Evolutionary conservation across 2,888 invertebrate genomes (phyloP).

Genomic region (Azorinus chamasolen): DNA sequence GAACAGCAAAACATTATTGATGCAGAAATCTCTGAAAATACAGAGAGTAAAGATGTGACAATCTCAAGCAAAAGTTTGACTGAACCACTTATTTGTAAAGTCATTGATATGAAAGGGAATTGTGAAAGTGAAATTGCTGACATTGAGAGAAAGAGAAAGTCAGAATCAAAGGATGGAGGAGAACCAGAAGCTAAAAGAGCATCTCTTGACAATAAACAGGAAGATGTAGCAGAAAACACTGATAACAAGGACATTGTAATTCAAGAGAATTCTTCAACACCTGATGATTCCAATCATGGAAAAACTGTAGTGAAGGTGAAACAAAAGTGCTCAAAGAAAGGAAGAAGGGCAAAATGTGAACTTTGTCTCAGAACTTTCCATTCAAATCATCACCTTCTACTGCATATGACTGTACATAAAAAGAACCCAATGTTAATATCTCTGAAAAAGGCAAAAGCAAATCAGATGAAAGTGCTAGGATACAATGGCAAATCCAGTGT

Average conservation of each 20-base stretch:
- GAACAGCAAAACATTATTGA: neutral
- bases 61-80: too few species aligned
- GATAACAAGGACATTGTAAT: neutral
- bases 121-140: too few species aligned
- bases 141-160: too few species aligned
- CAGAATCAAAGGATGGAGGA: neutral
- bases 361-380: constrained; percentile 53
- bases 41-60: too few species aligned
- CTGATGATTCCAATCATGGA: neutral
- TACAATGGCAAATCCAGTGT: constrained; percentile 44
- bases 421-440: constrained; percentile 51
- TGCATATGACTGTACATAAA: constrained; percentile 62
- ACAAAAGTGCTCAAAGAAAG: constrained; percentile 10
- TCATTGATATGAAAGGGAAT: too few species aligned
- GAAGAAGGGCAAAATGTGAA: constrained; percentile 57
- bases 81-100: too few species aligned
- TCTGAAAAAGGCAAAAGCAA: constrained; percentile 57
- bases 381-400: constrained; percentile 56
- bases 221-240: constrained; percentile 7
- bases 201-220: constrained; percentile 11
- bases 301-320: neutral
- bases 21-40: neutral
- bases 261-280: neutral
- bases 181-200: neutral
- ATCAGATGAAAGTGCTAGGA: constrained; percentile 54